phyloP scores from a whole-genome alignment of 2,113 vertebrate species.

The Eonycteris spelaea region DNA sequence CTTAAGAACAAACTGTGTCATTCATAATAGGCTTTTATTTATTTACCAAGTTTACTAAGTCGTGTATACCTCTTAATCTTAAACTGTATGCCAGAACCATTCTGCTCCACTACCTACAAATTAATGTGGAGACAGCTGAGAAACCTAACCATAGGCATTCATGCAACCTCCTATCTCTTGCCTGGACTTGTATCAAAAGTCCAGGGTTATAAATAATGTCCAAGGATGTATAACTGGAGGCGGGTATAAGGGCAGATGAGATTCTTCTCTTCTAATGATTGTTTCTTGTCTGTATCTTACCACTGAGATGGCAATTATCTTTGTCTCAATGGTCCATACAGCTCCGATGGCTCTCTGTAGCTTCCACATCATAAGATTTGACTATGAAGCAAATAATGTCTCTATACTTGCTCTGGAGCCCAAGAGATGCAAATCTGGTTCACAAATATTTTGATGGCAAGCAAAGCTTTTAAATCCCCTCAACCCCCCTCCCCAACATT shows the following conservation, averaged over 20 bases:
- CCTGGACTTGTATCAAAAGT: background rate
- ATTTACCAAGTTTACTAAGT: background rate
- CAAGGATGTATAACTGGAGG: background rate
- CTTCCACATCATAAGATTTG: background rate
- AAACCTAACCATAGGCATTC: background rate
- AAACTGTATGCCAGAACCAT: background rate
- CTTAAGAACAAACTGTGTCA: background rate
- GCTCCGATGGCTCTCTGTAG: background rate
- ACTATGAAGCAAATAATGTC: background rate
- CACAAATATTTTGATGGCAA: background rate
- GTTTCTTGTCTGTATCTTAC: background rate
- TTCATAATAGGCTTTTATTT: background rate
- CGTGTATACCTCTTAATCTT: background rate
- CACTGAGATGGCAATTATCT: background rate
- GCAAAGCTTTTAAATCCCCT: background rate
- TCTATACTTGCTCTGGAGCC: background rate
- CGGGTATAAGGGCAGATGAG: accelerated
- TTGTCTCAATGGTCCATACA: background rate
- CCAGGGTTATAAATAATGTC: background rate
- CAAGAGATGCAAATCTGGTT: background rate
- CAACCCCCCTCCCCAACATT: too few relatives aligned
- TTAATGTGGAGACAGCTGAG: background rate
- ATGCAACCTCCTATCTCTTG: background rate
- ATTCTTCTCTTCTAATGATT: background rate
- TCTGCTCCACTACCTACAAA: background rate